Base-by-base conservation (phyloP, 2,113 vertebrate species). In the Aptenodytes forsteri region DNA sequence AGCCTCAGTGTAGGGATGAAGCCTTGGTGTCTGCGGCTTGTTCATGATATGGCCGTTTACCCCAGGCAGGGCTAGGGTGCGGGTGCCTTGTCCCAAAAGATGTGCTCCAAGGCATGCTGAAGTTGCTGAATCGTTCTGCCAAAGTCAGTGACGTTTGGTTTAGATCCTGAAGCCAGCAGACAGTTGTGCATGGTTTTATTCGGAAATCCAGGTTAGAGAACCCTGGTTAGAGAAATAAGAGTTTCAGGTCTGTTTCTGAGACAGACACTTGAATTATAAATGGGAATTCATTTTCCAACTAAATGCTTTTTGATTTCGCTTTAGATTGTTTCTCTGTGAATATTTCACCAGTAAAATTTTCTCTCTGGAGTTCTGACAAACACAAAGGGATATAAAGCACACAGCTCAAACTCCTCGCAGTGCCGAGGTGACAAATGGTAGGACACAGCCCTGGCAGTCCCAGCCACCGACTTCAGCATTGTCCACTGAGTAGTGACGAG, bases 11-110 rank as follows among this genome's bases (percentile, higher is more conserved):
- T 58, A 15, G 17, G 42, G 27, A 8, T 66, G 55, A 81, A 87
- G 42, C 34, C 14, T 75, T 0, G 0, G 18, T 52, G 38, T 58
- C 44, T 4, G 2, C 54, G 22, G 21, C 44, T 88, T 2, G 0
- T 59, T 76, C 5, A 3, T 86, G 32, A 22, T 29, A 25, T 66
- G 52, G 16, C 61, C 20, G 6, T 2, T 25, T 55, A 61, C 17
- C 19, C 54, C 58, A 65, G 36, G 18, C 34, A 72, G 61, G 40
- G 12, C 44, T 19, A 13, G 46, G 16, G 7, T 80, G 46, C 49
- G 23, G 14, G 83, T 91, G 40, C 26, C 50, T 89, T 42, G 2
- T 58, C 47, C 30, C 23, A 67, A 29, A 59, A 54, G 9, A 8
- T 34, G 13, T 38, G 22, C 27, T 89, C 12, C 20, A 42, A 47